Evolutionary conservation across 2,797 vertebrate species (phyloP), one percentile per base, ranked within the genome.

Genomic region (Phoebastria nigripes): DNA sequence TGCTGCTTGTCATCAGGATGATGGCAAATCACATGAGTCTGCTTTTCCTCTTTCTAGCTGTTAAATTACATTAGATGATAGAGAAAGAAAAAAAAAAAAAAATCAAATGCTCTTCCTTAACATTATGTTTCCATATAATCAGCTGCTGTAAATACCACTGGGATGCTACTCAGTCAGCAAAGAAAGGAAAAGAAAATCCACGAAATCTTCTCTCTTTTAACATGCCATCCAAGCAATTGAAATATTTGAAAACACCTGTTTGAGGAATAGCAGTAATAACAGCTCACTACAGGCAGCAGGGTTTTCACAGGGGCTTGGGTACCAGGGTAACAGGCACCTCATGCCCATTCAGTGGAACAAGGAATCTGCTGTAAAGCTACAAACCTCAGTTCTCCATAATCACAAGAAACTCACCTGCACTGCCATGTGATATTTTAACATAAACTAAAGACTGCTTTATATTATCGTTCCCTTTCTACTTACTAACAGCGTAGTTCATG

Each of bases 31-130:
- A 52, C 5, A 25, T 19, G 37, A 85, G 25, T 37, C 70, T 91
- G 25, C 4, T 90, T 90, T 74, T 93, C 19, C 21, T 72, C 55
- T 77, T 91, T 84, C 39, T 81, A 22, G 15, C 15, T 52, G 20
- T 63, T 87, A 70, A 82, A 89, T 56, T 79, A 55, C 14, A 84
- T 66, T 70, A 79, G 44, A 79, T 62, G 42, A 88, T 21, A 83
- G 37, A 78, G 49, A 42, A 42, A 35, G n/a, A 35, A 51, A 44
- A 85, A 82, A 47, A 35, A 35, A 41, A 46, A 20, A 39, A 51
- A 37, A 74, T 33, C 28, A 42, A 44, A 76, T 31, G 14, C 10
- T 72, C n/a, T 87, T 77, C 76, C n/a, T 69, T 82, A 79, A 59
- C 9, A 26, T 28, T 42, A 11, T 63, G 12, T 89, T 94, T 90